Conservation (phyloP, 2,797 vertebrate species). For the Fratercula arctica region DNA sequence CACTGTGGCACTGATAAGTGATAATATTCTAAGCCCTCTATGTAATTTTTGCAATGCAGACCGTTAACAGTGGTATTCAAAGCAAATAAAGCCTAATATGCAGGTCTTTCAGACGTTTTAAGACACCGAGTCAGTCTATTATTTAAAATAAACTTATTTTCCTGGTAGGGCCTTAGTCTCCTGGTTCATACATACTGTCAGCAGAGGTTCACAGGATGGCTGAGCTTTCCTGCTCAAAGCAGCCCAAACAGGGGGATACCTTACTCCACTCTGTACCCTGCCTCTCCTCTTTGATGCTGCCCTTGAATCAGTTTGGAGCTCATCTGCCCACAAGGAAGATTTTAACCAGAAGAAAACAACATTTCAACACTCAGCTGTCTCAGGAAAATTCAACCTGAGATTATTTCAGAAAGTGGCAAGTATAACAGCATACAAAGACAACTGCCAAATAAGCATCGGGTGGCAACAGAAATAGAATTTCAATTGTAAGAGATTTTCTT, state of each 20-base stretch:
- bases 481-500: background rate
- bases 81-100: background rate
- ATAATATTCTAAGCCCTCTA: background rate
- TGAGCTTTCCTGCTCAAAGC: background rate
- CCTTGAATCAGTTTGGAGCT: background rate
- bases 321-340: background rate
- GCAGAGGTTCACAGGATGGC: background rate
- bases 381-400: background rate
- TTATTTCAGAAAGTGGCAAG: background rate
- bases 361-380: background rate
- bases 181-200: background rate
- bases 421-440: background rate
- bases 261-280: background rate
- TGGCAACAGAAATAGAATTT: background rate
- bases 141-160: background rate
- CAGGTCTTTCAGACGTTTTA: background rate
- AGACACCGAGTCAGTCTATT: background rate
- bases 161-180: background rate
- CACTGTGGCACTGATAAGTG: background rate
- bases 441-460: background rate
- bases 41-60: background rate
- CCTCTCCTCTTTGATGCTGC: background rate
- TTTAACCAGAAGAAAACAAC: background rate
- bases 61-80: background rate
- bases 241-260: background rate